Evolutionary conservation across 2,797 vertebrate genomes (phyloP).

Genomic region (Manis pentadactyla): DNA sequence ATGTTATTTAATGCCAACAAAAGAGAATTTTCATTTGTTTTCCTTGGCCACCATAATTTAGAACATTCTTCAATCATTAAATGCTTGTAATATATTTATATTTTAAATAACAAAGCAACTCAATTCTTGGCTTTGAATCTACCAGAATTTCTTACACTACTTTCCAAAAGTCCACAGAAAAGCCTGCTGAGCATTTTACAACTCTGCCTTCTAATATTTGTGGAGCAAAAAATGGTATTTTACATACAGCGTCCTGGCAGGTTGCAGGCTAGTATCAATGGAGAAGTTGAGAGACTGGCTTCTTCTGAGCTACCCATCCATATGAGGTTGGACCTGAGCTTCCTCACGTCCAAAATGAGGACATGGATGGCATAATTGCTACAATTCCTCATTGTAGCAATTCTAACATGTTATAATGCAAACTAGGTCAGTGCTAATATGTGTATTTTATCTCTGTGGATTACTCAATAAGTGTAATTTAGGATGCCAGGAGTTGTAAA

Average conservation of each 20-base stretch:
- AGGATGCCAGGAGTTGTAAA: background rate
- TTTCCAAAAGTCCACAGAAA: conserved; percentile 2
- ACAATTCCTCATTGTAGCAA: background rate
- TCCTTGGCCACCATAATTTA: background rate
- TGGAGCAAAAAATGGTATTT: background rate
- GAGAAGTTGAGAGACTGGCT: background rate
- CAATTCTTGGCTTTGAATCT: background rate
- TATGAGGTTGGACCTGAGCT: background rate
- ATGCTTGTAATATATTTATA: background rate
- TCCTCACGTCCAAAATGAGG: background rate
- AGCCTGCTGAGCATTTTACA: background rate
- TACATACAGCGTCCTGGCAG: background rate
- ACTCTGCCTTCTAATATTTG: background rate
- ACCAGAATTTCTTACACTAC: background rate
- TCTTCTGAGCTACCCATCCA: background rate
- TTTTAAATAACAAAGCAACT: background rate
- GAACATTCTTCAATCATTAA: background rate
- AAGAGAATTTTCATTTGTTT: background rate
- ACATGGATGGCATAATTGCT: rapidly evolving
- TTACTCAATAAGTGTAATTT: background rate
- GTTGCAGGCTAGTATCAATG: background rate
- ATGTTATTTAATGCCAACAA: background rate
- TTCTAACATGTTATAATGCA: background rate
- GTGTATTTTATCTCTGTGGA: background rate
- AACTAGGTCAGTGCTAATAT: background rate